Evolutionary conservation across 2,113 vertebrate genomes (phyloP).

Genomic region (Peromyscus polionotus): DNA sequence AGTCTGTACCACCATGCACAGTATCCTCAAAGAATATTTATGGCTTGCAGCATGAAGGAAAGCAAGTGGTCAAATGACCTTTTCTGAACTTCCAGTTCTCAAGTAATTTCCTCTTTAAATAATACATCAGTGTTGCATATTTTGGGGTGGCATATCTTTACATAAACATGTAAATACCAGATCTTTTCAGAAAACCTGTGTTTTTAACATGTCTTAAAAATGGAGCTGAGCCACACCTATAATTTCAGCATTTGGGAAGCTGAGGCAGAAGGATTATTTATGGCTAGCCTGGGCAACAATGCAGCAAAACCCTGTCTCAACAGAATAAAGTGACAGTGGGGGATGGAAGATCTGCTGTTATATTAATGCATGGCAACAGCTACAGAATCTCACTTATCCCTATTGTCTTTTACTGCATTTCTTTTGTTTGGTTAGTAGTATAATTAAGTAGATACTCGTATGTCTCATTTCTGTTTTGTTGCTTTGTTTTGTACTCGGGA

Average conservation of each 20-base stretch:
- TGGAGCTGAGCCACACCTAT: background rate
- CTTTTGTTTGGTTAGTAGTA: slow-evolving; percentile 15
- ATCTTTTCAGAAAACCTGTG: background rate
- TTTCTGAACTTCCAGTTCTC: background rate
- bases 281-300: background rate
- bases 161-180: background rate
- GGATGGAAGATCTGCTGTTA: background rate
- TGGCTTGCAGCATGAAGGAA: background rate
- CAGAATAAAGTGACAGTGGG: background rate
- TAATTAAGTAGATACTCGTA: slow-evolving; percentile 9
- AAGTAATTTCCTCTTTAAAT: background rate
- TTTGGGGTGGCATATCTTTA: background rate
- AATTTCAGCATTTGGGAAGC: background rate
- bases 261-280: background rate
- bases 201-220: background rate
- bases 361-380: background rate
- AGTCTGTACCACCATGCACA: background rate
- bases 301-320: background rate
- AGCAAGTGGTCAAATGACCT: background rate
- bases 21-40: background rate
- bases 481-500: slow-evolving; percentile 4
- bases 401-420: slow-evolving; percentile 33
- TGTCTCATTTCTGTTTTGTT: background rate
- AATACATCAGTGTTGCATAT: background rate
- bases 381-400: background rate